phyloP scores from a whole-genome alignment of 2,888 invertebrate genomes.

The Hyalella azteca region DNA sequence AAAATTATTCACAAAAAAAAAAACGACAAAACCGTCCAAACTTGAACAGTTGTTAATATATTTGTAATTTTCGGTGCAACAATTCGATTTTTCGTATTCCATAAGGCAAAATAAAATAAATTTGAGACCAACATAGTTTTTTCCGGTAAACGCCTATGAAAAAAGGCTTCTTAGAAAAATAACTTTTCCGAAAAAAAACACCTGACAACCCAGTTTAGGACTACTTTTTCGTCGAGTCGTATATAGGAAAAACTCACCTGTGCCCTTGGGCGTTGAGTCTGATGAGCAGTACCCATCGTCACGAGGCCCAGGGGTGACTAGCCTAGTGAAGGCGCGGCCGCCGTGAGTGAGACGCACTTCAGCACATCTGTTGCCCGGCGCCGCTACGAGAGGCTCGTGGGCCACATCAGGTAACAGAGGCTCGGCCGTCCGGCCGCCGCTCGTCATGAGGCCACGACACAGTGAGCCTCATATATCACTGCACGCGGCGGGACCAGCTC shows the following conservation, averaged over 20 bases:
- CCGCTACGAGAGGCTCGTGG: background rate
- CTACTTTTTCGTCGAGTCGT: too few species aligned
- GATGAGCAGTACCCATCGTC: conserved; percentile 57
- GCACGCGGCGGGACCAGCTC: background rate
- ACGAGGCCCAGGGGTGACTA: conserved; percentile 43
- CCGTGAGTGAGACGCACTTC: conserved; percentile 52
- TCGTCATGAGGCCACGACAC: conserved; percentile 13
- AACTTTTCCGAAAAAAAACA: too few species aligned
- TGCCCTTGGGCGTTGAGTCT: conserved; percentile 54
- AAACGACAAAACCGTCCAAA: too few species aligned
- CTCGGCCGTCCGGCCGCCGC: background rate
- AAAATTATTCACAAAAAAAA: too few species aligned
- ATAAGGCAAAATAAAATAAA: too few species aligned
- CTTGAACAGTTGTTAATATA: too few species aligned
- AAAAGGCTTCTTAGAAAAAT: too few species aligned
- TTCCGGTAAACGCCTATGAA: too few species aligned
- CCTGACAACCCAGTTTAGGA: too few species aligned
- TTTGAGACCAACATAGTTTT: too few species aligned
- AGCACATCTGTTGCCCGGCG: conserved; percentile 3
- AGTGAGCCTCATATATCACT: conserved; percentile 8
- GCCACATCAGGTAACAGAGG: conserved; percentile 14
- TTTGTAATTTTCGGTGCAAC: too few species aligned
- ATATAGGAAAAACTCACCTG: conserved; percentile 42
- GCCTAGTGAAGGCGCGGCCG: conserved; percentile 47
- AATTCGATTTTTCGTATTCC: too few species aligned